These are phyloP conservation scores for Cactoblastis cactorum DNA, from an alignment of 2,888 invertebrate species.

Conservation along the genomic window DNA sequence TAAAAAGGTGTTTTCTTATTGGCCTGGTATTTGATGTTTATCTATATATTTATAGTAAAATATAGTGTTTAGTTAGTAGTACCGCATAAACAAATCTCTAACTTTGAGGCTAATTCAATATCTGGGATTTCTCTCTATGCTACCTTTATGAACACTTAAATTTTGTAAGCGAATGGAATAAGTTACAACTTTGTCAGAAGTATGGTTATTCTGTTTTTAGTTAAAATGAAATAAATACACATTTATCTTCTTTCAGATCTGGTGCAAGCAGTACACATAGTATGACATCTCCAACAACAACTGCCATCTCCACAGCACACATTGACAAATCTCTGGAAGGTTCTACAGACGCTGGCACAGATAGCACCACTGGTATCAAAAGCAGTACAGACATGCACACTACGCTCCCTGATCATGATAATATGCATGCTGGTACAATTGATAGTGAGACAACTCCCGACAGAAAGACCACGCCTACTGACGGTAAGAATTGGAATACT, in stretches of 20 bases:
- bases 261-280: conserved; percentile 61
- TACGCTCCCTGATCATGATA: conserved; percentile 60
- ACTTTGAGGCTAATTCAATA: too few species aligned
- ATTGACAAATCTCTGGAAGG: conserved; percentile 46
- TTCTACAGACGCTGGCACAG: conserved; percentile 41
- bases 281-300: conserved; percentile 57
- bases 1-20: too few species aligned
- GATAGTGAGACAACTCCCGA: conserved; percentile 48
- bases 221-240: neutral
- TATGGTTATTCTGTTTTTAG: neutral
- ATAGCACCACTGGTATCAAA: conserved; percentile 28
- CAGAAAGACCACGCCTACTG: conserved; percentile 58
- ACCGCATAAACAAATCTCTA: too few species aligned
- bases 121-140: too few species aligned
- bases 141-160: too few species aligned
- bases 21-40: too few species aligned
- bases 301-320: conserved; percentile 49
- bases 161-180: too few species aligned
- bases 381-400: conserved; percentile 36
- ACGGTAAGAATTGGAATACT: conserved; percentile 43
- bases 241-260: conserved; percentile 37
- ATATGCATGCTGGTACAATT: conserved; percentile 63
- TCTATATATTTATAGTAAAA: too few species aligned
- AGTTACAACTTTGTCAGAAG: too few species aligned
- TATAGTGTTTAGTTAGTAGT: too few species aligned